These are phyloP conservation scores for Caenorhabditis briggsae DNA, from an alignment of 1,140 invertebrate genomes.

Conservation along the genomic window DNA sequence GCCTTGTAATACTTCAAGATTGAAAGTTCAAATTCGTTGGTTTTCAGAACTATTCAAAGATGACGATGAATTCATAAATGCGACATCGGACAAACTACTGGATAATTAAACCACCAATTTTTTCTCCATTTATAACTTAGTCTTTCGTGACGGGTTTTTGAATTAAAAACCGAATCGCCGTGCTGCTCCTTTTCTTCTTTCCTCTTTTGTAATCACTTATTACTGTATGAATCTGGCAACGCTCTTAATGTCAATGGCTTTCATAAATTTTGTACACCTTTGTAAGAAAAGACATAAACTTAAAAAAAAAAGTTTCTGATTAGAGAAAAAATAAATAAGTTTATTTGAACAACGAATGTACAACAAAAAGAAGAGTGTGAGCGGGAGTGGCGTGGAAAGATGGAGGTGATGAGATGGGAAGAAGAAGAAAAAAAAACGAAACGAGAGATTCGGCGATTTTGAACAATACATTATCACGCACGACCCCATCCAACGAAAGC, in stretches of 20 bases:
- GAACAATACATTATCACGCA: slow-evolving; percentile 21
- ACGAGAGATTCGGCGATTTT: slow-evolving; percentile 33
- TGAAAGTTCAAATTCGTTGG: too few relatives aligned
- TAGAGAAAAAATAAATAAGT: slow-evolving; percentile 38
- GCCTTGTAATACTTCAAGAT: too few relatives aligned
- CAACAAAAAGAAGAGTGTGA: slow-evolving; percentile 36
- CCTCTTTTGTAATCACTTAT: slow-evolving; percentile 42
- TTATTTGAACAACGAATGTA: slow-evolving; percentile 56
- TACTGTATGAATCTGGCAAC: slow-evolving; percentile 16
- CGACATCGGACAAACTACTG: neutral
- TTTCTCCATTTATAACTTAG: neutral
- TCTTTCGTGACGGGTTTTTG: slow-evolving; percentile 39
- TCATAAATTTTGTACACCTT: neutral
- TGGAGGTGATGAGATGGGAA: slow-evolving; percentile 31
- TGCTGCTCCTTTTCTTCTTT: neutral
- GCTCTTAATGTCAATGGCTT: slow-evolving; percentile 38
- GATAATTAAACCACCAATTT: neutral
- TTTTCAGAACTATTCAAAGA: slow-evolving; percentile 47
- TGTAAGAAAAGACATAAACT: neutral
- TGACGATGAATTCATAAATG: slow-evolving; percentile 35
- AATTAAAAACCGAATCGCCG: slow-evolving; percentile 28
- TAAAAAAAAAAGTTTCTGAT: neutral
- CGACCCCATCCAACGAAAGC: slow-evolving; percentile 49
- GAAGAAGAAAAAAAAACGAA: neutral
- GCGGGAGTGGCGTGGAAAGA: slow-evolving; percentile 9